Evolutionary conservation across 2,113 vertebrate species (phyloP), one percentile per base, ranked within the genome.

Genomic region (Rhineura floridana): DNA sequence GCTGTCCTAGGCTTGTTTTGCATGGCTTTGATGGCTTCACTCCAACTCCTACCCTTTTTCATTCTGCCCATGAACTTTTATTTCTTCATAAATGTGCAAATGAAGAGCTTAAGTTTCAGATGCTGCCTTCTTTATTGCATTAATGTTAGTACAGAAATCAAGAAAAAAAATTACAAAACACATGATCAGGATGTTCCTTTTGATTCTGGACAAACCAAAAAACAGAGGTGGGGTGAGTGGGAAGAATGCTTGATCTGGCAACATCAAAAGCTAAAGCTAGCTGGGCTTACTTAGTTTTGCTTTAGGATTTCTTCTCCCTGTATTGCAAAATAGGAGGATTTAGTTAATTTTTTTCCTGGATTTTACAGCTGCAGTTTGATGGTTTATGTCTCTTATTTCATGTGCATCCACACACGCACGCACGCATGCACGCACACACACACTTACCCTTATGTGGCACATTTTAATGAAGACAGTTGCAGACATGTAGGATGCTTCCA

Each of bases 241-340:
- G 39, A 33, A 93, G 86, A 87, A 95, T 93, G 85, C 88, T 94
- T 95, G 91, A 95, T 95, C 91, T 91, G 90, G 81, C 73, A 95
- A 96, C 94, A 95, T 96, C 95, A 97, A 96, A 96, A 96, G 94
- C 87, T 93, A 88, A 94, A 92, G 77, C 83, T 91, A 87, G 90
- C 91, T 94, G 90, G 93, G 91, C 86, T 94, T 91, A 77, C 2
- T 90, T 94, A 89, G 91, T 93, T 84, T 96, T 91, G 80, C 80
- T 90, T 95, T 91, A 94, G 89, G 91, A 92, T 86, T 88, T 92
- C 91, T 85, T 85, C 94, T 94, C 89, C 55, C 55, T 90, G 89
- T 91, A 28, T 46, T 91, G 81, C 65, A 82, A 94, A 94, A 93
- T 94, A 93, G 92, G 93, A 94, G 81, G 75, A 89, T 92, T 96